These are phyloP conservation scores for Drosophila nikananu DNA, from an alignment of 1,140 invertebrate species.

Conservation along the genomic window DNA sequence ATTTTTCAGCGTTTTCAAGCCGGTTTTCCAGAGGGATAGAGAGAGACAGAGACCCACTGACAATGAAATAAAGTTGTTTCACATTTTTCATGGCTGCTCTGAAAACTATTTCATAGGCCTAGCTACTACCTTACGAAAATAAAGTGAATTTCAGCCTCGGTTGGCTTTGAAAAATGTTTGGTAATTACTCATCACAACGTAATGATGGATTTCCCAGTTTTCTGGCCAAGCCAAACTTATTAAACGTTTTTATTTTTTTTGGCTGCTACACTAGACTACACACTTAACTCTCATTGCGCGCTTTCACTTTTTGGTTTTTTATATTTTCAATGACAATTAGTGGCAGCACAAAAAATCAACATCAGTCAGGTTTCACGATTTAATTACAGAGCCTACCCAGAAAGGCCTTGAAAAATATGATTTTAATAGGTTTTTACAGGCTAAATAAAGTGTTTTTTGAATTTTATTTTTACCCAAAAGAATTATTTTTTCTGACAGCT, in stretches of 20 bases:
- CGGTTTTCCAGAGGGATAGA: slow-evolving; percentile 57
- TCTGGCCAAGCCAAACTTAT: slow-evolving; percentile 49
- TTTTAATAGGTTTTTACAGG: slow-evolving; percentile 46
- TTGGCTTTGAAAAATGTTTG: slow-evolving; percentile 48
- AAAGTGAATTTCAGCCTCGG: slow-evolving; percentile 7
- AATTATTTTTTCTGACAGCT: neutral
- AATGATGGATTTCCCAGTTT: slow-evolving; percentile 35
- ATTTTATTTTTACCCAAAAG: neutral
- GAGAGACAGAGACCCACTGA: slow-evolving; percentile 46
- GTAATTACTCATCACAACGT: slow-evolving; percentile 56
- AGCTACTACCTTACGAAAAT: slow-evolving; percentile 3
- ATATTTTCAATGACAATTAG: slow-evolving; percentile 59
- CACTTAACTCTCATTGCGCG: slow-evolving; percentile 29
- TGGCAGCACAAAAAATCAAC: slow-evolving; percentile 39
- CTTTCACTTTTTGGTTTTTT: slow-evolving; percentile 72
- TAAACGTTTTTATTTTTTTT: slow-evolving; percentile 39
- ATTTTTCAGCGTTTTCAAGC: slow-evolving; percentile 51
- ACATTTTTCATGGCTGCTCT: slow-evolving; percentile 74
- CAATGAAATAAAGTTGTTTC: slow-evolving; percentile 81
- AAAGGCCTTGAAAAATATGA: slow-evolving; percentile 36
- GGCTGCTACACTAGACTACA: slow-evolving; percentile 28
- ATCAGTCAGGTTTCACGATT: slow-evolving; percentile 65
- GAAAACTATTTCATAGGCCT: slow-evolving; percentile 52
- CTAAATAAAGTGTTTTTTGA: neutral
- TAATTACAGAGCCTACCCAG: slow-evolving; percentile 63